phyloP scores from a whole-genome alignment of 2,113 vertebrate genomes.

The Larimichthys polyactis region DNA sequence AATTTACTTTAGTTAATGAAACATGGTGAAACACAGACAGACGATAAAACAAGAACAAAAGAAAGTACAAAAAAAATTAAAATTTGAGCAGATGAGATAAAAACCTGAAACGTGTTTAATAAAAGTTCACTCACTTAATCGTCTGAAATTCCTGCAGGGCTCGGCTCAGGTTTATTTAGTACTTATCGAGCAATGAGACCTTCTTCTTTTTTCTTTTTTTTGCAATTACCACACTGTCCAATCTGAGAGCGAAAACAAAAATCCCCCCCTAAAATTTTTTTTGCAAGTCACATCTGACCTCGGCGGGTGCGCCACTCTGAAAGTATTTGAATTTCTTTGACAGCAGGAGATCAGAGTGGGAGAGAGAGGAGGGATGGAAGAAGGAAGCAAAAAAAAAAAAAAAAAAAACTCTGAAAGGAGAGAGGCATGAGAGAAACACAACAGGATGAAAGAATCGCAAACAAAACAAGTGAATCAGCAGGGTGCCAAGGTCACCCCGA shows the following conservation, averaged over 20 bases:
- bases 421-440: slow-evolving; percentile 25
- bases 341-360: slow-evolving; percentile 64
- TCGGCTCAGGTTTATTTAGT: slow-evolving; percentile 1
- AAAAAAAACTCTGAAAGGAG: slow-evolving; percentile 35
- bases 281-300: slow-evolving; percentile 51
- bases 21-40: slow-evolving; percentile 40
- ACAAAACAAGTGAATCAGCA: slow-evolving; percentile 72
- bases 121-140: slow-evolving; percentile 49
- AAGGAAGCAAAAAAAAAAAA: no score
- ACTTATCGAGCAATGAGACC: slow-evolving; percentile 25
- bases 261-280: slow-evolving; percentile 4
- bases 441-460: slow-evolving; percentile 66
- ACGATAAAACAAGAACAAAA: slow-evolving; percentile 37
- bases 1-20: slow-evolving; percentile 65
- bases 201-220: not conserved
- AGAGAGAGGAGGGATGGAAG: slow-evolving; percentile 33
- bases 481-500: slow-evolving; percentile 71
- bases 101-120: slow-evolving; percentile 21
- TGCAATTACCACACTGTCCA: slow-evolving; percentile 20
- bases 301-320: not conserved
- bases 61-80: not conserved
- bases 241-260: slow-evolving; percentile 38
- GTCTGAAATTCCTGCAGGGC: slow-evolving; percentile 37
- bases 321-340: slow-evolving; percentile 66
- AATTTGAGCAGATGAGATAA: slow-evolving; percentile 34